Base-by-base conservation (phyloP, 2,797 vertebrate genomes). In the Crax fasciolata region DNA sequence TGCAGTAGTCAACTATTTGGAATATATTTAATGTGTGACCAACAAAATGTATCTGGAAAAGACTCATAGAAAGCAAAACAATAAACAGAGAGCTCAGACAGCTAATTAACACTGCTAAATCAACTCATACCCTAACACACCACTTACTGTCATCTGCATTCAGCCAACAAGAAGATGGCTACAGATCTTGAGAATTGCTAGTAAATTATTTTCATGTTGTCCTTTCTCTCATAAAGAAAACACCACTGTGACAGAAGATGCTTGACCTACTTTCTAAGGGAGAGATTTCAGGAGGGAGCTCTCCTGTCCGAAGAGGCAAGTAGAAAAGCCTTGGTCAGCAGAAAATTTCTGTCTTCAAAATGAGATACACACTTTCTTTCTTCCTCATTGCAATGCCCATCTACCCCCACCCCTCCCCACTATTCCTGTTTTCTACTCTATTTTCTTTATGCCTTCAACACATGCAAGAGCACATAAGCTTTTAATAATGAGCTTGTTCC, bases 101-200 rank as follows among this genome's bases (percentile, higher is more conserved):
- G 25, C 32, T 80, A 94, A 90, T 70, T 92, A 94, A 93, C 65
- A 82, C 20, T 25, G 57, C 9, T 77, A 85, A 92, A 93, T 95
- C 66, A 87, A 86, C 80, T 72, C 15, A 15, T 44, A 73, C 52
- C 7, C 28, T 85, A 77, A 87, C 32, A 57, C 0, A 9, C 10
- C 41, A 43, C 30, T 81, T 82, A 82, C 3, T 79, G 41, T 46
- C 85, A 83, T 67, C 61, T 87, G 72, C 21, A 70, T 44, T 90
- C 52, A 2, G 2, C 75, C 73, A 74, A 67, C 55, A 11, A 79
- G 49, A 68, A 76, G 67, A 84, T 35, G 61, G 43, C 2, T 12
- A 83, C 57, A 44, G n/a, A 21, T 57, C 81, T 55, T 49, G 80
- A 67, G 54, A 24, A 46, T 9, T 32, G 25, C 44, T 77, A 79